Evolutionary conservation across 2,888 invertebrate genomes (phyloP), one percentile per base, ranked within the genome.

Genomic region (Drosophila rubida): DNA sequence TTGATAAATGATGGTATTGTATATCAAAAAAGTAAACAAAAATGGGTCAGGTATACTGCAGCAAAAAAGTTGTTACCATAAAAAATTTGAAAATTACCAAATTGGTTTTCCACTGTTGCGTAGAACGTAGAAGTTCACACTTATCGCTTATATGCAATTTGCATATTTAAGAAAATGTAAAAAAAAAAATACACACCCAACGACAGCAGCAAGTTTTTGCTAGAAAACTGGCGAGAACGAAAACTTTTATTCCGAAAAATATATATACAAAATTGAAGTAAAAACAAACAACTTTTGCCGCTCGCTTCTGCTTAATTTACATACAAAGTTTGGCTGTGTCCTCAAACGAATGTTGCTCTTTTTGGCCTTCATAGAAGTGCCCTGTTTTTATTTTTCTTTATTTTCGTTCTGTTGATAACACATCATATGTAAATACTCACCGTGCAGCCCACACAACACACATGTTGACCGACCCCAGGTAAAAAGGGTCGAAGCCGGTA

Each of bases 341-440:
- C 27, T 41, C 32, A 51, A 48, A 44, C 16, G 22, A 42, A 22
- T 27, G 23, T 44, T 65, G 51, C 37, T 66, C 41, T 55, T 44
- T 55, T 54, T 51, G 19, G 7, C 13, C 41, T 42, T 57, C 13
- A 55, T 50, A 55, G 23, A 42, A 58, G 23, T 19, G 19, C 22
- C 14, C 11, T 13, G 11, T 13, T 22, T 13, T 22, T 6, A 6
- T 30, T n/a, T 30, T 30, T 37, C n/a, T 46, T 76, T 46, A 76
- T 64, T 59, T 63, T 50, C 41, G 64, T 51, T 41, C 70, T 80
- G 70, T 78, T 81, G 69, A 81, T 81, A 78, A 55, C 73, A 63
- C 86, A 60, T 75, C 76, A 69, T 59, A 79, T 85, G 81, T 72
- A 85, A 82, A 81, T 81, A 63, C 72, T 60, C 51, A 44, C 46